Conservation (phyloP, 2,113 vertebrate genomes). For the Bagarius yarrelli region DNA sequence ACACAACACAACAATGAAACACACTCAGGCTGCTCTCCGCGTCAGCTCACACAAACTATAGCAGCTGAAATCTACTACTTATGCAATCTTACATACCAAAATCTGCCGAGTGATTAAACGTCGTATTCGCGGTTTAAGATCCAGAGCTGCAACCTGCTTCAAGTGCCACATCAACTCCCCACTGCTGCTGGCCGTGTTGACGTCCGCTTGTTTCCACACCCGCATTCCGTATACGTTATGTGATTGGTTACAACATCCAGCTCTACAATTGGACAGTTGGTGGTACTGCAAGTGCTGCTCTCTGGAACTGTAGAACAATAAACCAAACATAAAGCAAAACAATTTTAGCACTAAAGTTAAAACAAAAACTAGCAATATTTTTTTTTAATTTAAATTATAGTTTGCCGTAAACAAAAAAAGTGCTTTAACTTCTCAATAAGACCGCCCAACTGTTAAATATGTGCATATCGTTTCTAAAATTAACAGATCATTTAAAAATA, state of each 20-base stretch:
- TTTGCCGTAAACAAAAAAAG: neutral
- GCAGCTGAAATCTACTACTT: neutral
- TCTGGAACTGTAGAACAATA: too few species aligned
- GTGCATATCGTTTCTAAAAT: neutral
- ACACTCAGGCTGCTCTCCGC: neutral
- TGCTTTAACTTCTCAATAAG: neutral
- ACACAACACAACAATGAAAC: neutral
- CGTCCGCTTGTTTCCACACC: conserved; percentile 1
- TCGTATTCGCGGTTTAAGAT: conserved; percentile 17
- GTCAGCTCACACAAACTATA: neutral
- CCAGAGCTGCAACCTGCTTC: neutral
- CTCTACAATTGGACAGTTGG: neutral
- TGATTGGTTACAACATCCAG: neutral
- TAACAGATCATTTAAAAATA: neutral
- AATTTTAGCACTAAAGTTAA: neutral
- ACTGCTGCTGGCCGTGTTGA: conserved; percentile 28
- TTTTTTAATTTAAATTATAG: neutral
- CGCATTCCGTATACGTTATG: neutral
- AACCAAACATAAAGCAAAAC: neutral
- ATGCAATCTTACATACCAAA: conserved; percentile 33
- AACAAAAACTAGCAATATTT: neutral
- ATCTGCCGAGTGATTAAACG: neutral
- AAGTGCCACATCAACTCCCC: conserved; percentile 47
- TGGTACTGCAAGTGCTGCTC: too few species aligned
- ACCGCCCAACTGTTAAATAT: neutral